A percentile compares a stretch with the other conserved stretches of the same genome.
These are phyloP conservation scores for Alviniconcha strummeri DNA, from an alignment of 2,888 invertebrate species.

Conservation along the genomic window DNA sequence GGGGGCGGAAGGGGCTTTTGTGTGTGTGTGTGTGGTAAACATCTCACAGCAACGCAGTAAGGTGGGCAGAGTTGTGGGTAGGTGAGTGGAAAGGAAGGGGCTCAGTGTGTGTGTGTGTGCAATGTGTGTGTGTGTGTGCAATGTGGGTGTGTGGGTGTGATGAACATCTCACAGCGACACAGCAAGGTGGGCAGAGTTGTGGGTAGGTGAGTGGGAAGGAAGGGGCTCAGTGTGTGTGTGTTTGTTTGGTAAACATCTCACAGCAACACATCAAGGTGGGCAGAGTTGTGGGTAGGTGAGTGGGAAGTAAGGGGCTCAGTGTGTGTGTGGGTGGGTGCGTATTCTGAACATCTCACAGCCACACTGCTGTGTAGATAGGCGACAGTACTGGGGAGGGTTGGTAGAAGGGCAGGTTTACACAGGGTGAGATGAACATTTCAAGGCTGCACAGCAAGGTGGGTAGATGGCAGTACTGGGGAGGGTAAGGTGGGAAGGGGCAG, in stretches of 20 bases:
- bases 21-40: constrained; percentile 84
- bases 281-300: too few species aligned
- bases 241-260: neutral
- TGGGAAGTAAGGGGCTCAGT: too few species aligned
- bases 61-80: constrained; percentile 75
- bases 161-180: constrained; percentile 97
- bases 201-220: neutral
- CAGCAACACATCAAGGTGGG: too few species aligned
- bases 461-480: too few species aligned
- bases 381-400: too few species aligned
- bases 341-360: constrained; percentile 99
- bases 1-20: neutral
- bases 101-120: neutral
- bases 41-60: constrained; percentile 96
- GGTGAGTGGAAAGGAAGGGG: neutral
- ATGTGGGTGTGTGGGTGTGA: constrained; percentile 85
- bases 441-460: too few species aligned
- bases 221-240: neutral
- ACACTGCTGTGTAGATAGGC: constrained; percentile 86
- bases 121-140: neutral
- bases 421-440: too few species aligned
- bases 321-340: constrained; percentile 70
- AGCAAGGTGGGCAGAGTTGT: constrained; percentile 83
- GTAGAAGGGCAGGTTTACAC: too few species aligned
- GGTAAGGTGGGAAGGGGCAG: too few species aligned